Evolutionary conservation across 2,113 vertebrate species (phyloP), one percentile per base, ranked within the genome.

Genomic region (Ailurus styani): DNA sequence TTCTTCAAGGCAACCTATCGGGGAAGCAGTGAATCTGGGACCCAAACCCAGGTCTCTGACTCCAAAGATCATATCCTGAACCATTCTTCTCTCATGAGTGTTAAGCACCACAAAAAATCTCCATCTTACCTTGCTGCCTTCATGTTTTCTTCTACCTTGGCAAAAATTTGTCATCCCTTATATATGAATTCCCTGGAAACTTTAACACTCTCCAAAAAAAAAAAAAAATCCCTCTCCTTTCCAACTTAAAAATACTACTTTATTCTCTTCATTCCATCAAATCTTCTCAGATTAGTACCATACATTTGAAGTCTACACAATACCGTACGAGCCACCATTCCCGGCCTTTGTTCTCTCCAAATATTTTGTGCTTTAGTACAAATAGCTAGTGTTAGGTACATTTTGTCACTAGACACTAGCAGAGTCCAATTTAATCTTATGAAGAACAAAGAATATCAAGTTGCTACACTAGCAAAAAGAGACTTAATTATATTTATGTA

Each of bases 371-470:
- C 37, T 93, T 79, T 27, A 17, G 57, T 93, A 94, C 27, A 77
- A 86, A 90, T 5, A 95, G 14, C 34, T 82, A 54, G 31, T 55
- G 10, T 89, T 77, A 57, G n/a, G 21, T 87, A n/a, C 89, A 64
- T 54, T 95, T 82, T 91, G 86, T 87, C 83, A 81, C 23, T 79
- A 68, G 68, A 82, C 66, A 95, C 90, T 96, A 93, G 55, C 47
- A 93, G 42, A 95, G 88, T 72, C 66, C 42, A 96, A 45, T 72
- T 93, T 52, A 72, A 85, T 91, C 21, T 95, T 45, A 25, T 86
- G 11, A 84, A 81, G 40, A 96, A 85, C 50, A 97, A 94, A 92
- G n/a, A 96, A 97, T 6, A 92, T 45, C 66, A 93, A 78, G 57
- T 29, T 95, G 23, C 29, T 89, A 83, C 27, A 91, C 54, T 82